phyloP scores from a whole-genome alignment of 1,140 invertebrate genomes.

The Paraescarpia echinospica region DNA sequence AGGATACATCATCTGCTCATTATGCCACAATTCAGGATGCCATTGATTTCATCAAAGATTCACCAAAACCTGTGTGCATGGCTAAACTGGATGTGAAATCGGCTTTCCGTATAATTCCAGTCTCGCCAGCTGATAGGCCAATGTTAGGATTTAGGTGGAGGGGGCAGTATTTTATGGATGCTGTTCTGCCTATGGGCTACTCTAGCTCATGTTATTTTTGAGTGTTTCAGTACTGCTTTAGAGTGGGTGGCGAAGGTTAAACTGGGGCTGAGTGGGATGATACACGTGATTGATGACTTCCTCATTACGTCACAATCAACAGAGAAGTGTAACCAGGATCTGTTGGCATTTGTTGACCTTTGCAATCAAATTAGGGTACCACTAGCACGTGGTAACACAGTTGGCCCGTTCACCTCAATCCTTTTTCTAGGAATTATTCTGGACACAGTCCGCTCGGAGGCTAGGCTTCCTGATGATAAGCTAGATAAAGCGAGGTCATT shows the following conservation, averaged over 20 bases:
- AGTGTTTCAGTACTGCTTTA: slow-evolving; percentile 28
- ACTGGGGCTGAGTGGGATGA: too few species aligned
- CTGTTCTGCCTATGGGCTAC: slow-evolving; percentile 33
- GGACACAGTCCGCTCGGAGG: not conserved
- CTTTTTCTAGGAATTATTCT: not conserved
- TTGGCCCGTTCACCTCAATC: not conserved
- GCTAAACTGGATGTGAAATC: slow-evolving; percentile 28
- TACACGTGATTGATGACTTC: too few species aligned
- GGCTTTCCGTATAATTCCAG: slow-evolving; percentile 28
- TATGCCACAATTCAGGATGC: not conserved
- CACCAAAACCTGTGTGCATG: not conserved
- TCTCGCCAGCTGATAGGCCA: slow-evolving; percentile 27
- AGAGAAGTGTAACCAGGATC: not conserved
- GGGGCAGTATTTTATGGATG: slow-evolving; percentile 29
- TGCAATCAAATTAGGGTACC: not conserved
- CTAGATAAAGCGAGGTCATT: not conserved
- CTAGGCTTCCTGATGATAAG: not conserved
- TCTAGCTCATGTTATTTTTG: slow-evolving; percentile 32
- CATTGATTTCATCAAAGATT: not conserved
- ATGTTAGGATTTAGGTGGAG: slow-evolving; percentile 32
- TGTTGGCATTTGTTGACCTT: not conserved
- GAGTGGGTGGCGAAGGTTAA: slow-evolving; percentile 27
- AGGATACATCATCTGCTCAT: not conserved
- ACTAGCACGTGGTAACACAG: not conserved
- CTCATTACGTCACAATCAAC: not conserved